Evolutionary conservation across 1,140 invertebrate species (phyloP).

Genomic region (Anastrepha obliqua): DNA sequence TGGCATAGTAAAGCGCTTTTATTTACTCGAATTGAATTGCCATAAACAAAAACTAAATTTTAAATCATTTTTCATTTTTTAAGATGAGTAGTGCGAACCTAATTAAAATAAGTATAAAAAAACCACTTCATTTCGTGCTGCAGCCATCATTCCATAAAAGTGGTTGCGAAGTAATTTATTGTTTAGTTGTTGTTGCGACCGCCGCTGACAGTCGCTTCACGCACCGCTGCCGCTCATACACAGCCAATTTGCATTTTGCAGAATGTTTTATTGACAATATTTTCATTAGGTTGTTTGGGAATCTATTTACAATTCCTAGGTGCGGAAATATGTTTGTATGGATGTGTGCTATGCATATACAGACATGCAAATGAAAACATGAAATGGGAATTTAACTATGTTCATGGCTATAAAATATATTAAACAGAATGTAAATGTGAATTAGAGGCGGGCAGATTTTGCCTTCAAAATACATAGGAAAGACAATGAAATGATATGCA

Average conservation of each 20-base stretch:
- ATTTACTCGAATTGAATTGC: neutral
- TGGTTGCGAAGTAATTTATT: neutral
- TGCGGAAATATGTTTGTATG: neutral
- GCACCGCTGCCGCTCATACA: slow-evolving; percentile 13
- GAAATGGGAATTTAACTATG: neutral
- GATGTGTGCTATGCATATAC: neutral
- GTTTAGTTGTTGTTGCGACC: neutral
- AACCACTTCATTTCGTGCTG: neutral
- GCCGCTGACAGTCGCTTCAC: neutral
- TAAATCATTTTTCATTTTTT: slow-evolving; percentile 2
- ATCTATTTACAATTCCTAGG: neutral
- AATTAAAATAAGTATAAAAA: neutral
- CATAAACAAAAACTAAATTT: neutral
- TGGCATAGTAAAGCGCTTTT: neutral
- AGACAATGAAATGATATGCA: neutral
- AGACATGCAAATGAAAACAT: neutral
- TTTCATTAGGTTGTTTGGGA: neutral
- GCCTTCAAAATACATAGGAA: neutral
- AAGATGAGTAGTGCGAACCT: neutral
- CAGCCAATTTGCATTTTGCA: slow-evolving; percentile 11
- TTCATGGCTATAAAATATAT: neutral
- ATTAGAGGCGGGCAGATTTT: neutral
- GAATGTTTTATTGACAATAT: slow-evolving; percentile 33
- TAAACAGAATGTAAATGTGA: neutral
- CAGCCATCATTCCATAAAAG: neutral